Evolutionary conservation across 2,113 vertebrate species (phyloP).

Genomic region (Glaucomys volans): DNA sequence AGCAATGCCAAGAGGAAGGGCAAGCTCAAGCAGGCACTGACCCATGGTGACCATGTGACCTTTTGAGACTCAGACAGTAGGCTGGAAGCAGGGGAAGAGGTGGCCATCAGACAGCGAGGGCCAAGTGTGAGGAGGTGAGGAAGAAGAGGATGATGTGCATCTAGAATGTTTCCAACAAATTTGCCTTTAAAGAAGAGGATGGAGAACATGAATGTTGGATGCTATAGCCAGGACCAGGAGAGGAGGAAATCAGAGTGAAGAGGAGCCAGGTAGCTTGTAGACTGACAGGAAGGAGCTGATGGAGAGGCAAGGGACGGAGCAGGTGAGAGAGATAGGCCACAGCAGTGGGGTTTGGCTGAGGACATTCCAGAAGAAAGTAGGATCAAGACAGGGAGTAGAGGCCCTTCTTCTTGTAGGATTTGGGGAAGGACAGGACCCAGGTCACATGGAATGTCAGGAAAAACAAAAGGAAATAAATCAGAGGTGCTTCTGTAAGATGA

Average conservation of each 20-base stretch:
- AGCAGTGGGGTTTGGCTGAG: background rate
- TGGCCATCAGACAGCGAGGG: background rate
- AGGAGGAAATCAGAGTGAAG: background rate
- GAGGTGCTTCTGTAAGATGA: background rate
- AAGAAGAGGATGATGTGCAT: background rate
- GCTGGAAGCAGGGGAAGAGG: background rate
- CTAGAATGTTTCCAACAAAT: background rate
- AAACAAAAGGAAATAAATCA: background rate
- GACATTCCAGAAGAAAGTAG: background rate
- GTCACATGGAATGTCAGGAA: background rate
- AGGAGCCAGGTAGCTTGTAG: background rate
- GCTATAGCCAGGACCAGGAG: background rate
- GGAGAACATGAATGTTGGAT: background rate
- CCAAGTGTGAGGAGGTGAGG: background rate
- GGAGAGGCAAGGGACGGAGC: background rate
- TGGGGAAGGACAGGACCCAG: background rate
- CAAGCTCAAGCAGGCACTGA: background rate
- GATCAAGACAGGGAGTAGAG: background rate
- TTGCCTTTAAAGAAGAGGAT: background rate
- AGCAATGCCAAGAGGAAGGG: background rate
- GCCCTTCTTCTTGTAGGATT: background rate
- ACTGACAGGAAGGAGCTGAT: background rate
- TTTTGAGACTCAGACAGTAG: background rate
- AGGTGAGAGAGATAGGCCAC: background rate
- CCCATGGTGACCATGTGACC: fast-evolving